A percentile compares a stretch with the other conserved stretches of the same genome.
Evolutionary conservation across 2,797 vertebrate genomes (phyloP).

Genomic region (Centropyge bicolor): DNA sequence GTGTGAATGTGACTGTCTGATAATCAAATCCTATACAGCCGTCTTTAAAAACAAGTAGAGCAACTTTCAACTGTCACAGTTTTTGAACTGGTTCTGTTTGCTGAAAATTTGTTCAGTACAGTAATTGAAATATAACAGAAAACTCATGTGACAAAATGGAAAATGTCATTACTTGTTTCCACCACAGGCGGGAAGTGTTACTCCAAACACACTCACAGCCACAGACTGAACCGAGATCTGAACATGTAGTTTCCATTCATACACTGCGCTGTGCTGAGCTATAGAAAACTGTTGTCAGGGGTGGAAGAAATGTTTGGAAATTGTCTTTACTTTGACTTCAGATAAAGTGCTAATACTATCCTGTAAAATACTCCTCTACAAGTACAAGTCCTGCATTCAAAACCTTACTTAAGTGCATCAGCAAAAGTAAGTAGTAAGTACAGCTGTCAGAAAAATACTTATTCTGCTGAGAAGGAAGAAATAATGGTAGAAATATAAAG

Average conservation of each 20-base stretch:
- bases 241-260: conserved; percentile 1
- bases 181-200: conserved; percentile 21
- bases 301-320: neutral
- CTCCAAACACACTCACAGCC: neutral
- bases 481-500: too few relatives aligned
- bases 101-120: neutral
- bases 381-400: neutral
- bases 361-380: neutral
- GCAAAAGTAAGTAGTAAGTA: too few relatives aligned
- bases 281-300: neutral
- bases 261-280: neutral
- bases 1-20: neutral
- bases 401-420: too few relatives aligned
- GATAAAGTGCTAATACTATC: neutral
- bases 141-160: neutral
- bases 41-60: neutral
- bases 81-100: neutral
- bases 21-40: neutral
- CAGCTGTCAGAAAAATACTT: too few relatives aligned
- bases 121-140: neutral
- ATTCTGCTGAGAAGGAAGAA: too few relatives aligned
- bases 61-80: neutral
- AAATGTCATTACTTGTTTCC: neutral
- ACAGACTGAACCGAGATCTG: neutral
- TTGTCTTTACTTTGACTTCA: too few relatives aligned